Base-by-base conservation (phyloP, 2,888 invertebrate species). In the Leptopilina syphax region DNA sequence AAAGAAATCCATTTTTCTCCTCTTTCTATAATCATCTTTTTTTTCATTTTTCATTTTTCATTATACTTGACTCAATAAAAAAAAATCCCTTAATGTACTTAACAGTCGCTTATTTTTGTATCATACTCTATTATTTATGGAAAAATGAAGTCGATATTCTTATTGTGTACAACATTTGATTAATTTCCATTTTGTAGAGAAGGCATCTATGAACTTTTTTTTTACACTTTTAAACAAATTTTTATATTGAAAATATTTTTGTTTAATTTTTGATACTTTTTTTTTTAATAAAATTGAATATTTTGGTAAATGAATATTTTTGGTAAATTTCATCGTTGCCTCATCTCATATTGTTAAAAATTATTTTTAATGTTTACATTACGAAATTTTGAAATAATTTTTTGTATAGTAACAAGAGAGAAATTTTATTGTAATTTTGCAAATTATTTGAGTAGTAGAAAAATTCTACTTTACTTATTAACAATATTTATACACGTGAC, bases 101-200 rank as follows among this genome's bases (percentile, higher is more conserved):
- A 87, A 87, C 66, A 77, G 24, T 63, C 85, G 82, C 83, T 82
- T 81, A 65, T 84, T 83, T 44, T 80, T 85, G 84, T 86, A 86
- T 84, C 78, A 84, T 84, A 86, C 85, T 83, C 80, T 80, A 83
- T 86, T 87, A 85, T 87, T 86, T 86, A 86, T 85, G 81, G 81
- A 82, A 81, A 83, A 44, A 82, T 81, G 83, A 82, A 80, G 83
- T 79, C n/a, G 81, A 76, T 80, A 77, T 81, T 79, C 77, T 44
- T 44, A 79, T 50, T 27, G 44, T 47, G 47, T 84, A 84, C 84
- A 84, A 84, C 85, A 85, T 84, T 85, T 80, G 76, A 27, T 82
- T 78, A 78, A 79, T 81, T 18, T 24, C 24, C 9, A 50, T 50
- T 50, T 50, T 50, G 9, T 9, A 50, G 50, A 50, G 50, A 50